Conservation (phyloP, 1,140 invertebrate genomes). For the Drosophila sp. region DNA sequence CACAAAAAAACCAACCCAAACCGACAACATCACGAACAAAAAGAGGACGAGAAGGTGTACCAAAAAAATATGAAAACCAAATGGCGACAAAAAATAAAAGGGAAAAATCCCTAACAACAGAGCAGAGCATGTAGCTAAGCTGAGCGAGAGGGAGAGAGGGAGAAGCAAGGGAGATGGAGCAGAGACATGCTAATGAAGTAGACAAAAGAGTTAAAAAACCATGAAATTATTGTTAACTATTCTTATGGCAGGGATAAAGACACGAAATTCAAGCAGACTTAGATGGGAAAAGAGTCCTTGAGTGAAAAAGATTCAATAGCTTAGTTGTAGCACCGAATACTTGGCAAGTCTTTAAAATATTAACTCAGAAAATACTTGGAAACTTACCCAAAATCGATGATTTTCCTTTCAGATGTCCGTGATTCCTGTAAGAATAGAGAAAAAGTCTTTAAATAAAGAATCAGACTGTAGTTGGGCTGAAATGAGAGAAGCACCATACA, state of each 20-base stretch:
- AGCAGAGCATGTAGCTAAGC: background rate
- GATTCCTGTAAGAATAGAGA: too few relatives aligned
- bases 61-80: slow-evolving; percentile 41
- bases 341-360: background rate
- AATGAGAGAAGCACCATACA: too few relatives aligned
- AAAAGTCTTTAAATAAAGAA: too few relatives aligned
- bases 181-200: slow-evolving; percentile 47
- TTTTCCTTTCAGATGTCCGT: too few relatives aligned
- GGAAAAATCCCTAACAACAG: slow-evolving; percentile 9
- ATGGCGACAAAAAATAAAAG: slow-evolving; percentile 4
- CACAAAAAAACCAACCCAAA: slow-evolving; percentile 42
- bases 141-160: slow-evolving; percentile 13
- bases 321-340: background rate
- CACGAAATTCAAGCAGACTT: background rate
- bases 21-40: slow-evolving; percentile 38
- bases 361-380: background rate
- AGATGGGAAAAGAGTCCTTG: background rate
- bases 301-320: background rate
- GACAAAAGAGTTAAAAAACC: slow-evolving; percentile 39
- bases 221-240: slow-evolving; percentile 20
- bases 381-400: background rate
- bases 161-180: slow-evolving; percentile 21
- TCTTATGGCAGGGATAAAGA: too few relatives aligned
- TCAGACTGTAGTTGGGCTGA: too few relatives aligned
- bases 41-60: slow-evolving; percentile 15